Evolutionary conservation across 2,797 vertebrate species (phyloP).

Genomic region (Heteromormyrus szaboi): DNA sequence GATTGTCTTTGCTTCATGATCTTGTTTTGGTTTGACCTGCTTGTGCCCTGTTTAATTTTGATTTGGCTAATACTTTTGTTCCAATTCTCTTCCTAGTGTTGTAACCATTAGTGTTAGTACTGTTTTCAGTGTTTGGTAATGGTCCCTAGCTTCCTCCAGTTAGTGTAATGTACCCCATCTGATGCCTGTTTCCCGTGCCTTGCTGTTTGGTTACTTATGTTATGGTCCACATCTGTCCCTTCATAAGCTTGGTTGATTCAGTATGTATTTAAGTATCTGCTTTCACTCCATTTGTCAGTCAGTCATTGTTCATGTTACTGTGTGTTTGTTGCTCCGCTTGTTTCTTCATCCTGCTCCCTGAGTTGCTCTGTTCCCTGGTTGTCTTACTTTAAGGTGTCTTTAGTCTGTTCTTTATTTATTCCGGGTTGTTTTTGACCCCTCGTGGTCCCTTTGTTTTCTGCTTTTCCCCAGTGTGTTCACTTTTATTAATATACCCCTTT

Average conservation of each 20-base stretch:
- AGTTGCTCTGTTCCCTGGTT: neutral
- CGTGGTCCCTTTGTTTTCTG: neutral
- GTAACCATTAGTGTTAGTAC: neutral
- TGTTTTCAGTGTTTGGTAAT: neutral
- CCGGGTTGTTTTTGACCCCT: neutral
- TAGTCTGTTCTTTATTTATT: neutral
- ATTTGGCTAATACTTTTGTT: neutral
- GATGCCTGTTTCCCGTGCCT: neutral
- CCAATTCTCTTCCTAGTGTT: neutral
- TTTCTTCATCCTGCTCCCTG: neutral
- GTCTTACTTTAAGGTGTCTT: neutral
- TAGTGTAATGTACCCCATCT: neutral
- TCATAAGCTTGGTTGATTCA: neutral
- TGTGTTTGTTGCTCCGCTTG: neutral
- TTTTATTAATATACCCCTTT: neutral
- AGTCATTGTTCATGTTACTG: neutral
- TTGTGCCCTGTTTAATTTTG: neutral
- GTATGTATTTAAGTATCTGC: neutral
- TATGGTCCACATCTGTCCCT: neutral
- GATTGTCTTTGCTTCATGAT: neutral
- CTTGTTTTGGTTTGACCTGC: neutral
- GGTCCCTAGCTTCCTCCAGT: neutral
- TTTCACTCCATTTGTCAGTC: neutral
- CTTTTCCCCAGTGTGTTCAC: neutral
- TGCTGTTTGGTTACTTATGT: neutral